phyloP scores from a whole-genome alignment of 2,113 vertebrate species.

The Artemisiospiza belli region DNA sequence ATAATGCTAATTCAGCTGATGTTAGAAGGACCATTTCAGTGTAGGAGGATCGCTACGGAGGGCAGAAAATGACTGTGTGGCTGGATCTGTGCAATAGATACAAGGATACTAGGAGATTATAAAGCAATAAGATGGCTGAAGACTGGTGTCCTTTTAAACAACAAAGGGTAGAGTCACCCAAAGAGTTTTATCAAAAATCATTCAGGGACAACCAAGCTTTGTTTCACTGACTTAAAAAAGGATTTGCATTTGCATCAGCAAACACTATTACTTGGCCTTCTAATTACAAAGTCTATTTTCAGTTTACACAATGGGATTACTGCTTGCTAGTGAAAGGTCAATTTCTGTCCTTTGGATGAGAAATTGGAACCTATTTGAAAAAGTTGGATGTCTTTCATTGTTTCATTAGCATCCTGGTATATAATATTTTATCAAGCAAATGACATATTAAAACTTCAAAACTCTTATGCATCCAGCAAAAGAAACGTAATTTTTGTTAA shows the following conservation, averaged over 20 bases:
- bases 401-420: background rate
- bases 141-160: background rate
- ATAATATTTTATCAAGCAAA: background rate
- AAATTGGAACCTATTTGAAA: background rate
- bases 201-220: background rate
- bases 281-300: background rate
- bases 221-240: background rate
- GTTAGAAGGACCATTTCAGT: background rate
- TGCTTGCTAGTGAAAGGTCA: background rate
- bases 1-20: background rate
- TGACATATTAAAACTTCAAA: background rate
- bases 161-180: background rate
- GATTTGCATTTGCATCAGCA: slow-evolving; percentile 20
- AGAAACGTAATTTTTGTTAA: background rate
- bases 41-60: background rate
- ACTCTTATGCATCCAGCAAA: background rate
- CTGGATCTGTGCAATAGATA: background rate
- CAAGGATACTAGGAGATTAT: background rate
- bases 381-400: background rate
- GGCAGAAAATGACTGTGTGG: rapidly evolving
- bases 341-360: background rate
- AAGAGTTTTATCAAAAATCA: background rate
- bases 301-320: background rate
- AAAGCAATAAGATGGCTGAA: background rate
- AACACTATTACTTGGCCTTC: background rate